A percentile compares a stretch with the other conserved stretches of the same genome.
phyloP scores from a whole-genome alignment of 2,113 vertebrate genomes.

The Ploceus nigricollis region DNA sequence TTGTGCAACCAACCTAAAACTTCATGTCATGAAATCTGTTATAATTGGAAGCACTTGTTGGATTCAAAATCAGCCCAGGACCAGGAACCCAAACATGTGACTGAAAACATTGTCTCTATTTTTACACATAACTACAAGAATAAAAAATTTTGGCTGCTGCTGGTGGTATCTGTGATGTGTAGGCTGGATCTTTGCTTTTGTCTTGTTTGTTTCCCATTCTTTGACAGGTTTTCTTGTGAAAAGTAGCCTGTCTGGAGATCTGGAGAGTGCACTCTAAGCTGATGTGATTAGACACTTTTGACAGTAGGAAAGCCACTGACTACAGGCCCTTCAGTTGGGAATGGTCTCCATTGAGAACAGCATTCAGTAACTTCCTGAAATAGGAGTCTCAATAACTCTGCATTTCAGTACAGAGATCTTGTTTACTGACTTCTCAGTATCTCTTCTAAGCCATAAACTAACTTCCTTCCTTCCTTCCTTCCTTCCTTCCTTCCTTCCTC shows the following conservation, averaged over 20 bases:
- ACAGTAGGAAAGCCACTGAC: background rate
- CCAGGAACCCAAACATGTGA: background rate
- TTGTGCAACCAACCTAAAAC: constrained; percentile 53
- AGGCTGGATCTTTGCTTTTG: background rate
- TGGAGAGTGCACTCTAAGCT: background rate
- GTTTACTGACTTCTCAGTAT: background rate
- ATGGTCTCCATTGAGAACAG: background rate
- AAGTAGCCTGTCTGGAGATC: background rate
- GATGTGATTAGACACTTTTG: background rate
- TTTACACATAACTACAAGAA: background rate
- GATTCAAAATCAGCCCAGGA: constrained; percentile 1
- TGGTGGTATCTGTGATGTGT: background rate
- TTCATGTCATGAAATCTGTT: constrained; percentile 22
- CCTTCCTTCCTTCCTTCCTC: background rate
- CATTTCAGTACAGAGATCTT: background rate
- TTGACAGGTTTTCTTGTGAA: background rate
- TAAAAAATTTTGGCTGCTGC: background rate
- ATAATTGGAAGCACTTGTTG: constrained; percentile 10
- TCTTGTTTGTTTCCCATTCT: background rate
- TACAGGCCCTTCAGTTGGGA: background rate
- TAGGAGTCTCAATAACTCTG: background rate
- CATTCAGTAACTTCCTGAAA: background rate
- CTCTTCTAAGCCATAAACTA: background rate
- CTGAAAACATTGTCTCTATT: background rate
- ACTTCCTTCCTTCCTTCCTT: too few relatives aligned